Conservation (phyloP, 2,888 invertebrate genomes). For the Acronicta aceris region DNA sequence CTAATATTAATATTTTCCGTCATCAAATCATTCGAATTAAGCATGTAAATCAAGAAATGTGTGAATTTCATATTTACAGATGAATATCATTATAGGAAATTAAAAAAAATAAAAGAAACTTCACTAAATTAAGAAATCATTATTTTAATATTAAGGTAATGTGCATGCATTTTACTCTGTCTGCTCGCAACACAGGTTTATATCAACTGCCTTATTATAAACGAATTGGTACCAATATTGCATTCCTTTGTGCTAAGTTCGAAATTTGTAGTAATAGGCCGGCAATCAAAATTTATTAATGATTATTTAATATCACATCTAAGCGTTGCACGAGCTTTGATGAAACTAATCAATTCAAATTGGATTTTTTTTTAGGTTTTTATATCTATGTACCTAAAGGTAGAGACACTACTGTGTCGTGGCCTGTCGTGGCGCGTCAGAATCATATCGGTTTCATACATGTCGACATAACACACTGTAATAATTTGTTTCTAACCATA, state of each 20-base stretch:
- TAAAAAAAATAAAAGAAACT: background rate
- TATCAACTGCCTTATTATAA: conserved; percentile 43
- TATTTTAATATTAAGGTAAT: conserved; percentile 12
- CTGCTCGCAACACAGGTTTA: conserved; percentile 35
- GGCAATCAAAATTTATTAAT: background rate
- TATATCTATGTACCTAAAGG: conserved; percentile 1
- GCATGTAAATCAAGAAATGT: conserved; percentile 5
- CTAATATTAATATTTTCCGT: conserved; percentile 7
- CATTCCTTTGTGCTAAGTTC: conserved; percentile 46
- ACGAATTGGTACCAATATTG: conserved; percentile 32
- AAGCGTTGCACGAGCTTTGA: conserved; percentile 2
- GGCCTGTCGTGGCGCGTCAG: too few relatives aligned
- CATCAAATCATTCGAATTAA: conserved; percentile 21
- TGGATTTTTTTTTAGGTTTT: background rate
- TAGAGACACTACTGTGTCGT: too few relatives aligned
- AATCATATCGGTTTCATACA: too few relatives aligned
- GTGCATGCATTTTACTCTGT: conserved; percentile 31
- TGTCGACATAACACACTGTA: too few relatives aligned
- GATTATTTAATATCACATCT: conserved; percentile 1
- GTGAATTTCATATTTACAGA: background rate
- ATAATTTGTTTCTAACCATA: too few relatives aligned
- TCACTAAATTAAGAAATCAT: background rate
- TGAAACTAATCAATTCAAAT: background rate
- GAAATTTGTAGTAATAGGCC: conserved; percentile 6
- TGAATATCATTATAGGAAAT: background rate